These are phyloP conservation scores for Castor canadensis DNA, from an alignment of 2,113 vertebrate species.

Conservation along the genomic window DNA sequence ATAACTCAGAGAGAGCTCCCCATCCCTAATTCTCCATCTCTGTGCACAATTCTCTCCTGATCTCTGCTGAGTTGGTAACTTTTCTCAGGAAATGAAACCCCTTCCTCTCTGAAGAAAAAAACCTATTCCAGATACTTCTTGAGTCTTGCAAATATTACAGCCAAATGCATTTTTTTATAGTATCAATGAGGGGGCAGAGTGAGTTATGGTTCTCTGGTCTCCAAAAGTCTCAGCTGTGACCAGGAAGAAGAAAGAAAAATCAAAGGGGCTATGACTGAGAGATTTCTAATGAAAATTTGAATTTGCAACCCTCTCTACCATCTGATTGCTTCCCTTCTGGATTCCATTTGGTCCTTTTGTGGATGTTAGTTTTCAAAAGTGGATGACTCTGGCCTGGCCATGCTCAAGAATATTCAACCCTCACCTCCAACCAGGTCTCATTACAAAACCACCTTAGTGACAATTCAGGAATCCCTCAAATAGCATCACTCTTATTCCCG, in stretches of 20 bases:
- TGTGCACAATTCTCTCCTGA: neutral
- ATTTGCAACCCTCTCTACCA: neutral
- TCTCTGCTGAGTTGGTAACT: neutral
- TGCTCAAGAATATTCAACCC: neutral
- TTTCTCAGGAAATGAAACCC: neutral
- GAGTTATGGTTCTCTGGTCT: neutral
- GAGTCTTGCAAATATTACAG: neutral
- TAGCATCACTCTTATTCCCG: neutral
- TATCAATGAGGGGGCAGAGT: neutral
- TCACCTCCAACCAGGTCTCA: neutral
- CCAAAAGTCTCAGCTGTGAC: neutral
- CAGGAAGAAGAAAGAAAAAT: neutral
- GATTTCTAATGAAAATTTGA: neutral
- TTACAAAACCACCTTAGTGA: neutral
- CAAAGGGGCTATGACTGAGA: neutral
- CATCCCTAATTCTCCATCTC: neutral
- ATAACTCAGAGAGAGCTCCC: neutral
- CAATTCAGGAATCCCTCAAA: neutral
- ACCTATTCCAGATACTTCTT: neutral
- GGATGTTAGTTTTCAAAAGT: neutral
- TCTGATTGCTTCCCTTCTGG: neutral
- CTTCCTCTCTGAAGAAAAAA: neutral
- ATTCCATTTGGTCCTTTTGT: neutral
- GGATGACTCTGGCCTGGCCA: neutral
- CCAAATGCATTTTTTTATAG: neutral